These are phyloP conservation scores for Pelobates cultripes DNA, from an alignment of 2,797 vertebrate species.

Conservation along the genomic window DNA sequence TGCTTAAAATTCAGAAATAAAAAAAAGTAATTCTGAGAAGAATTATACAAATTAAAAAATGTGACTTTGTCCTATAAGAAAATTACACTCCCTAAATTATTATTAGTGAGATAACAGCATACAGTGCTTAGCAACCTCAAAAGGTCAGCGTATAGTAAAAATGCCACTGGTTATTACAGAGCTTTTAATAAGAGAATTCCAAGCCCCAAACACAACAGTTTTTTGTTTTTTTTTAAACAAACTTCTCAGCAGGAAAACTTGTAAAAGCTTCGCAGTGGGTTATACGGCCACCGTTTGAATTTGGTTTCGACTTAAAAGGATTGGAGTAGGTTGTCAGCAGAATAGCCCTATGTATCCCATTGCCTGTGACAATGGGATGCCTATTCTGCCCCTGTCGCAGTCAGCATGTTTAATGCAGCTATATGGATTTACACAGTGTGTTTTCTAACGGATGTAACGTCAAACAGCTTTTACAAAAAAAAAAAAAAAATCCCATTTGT, in stretches of 20 bases:
- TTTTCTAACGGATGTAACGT: slow-evolving; percentile 28
- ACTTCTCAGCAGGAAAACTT: slow-evolving; percentile 35
- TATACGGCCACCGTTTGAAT: slow-evolving; percentile 46
- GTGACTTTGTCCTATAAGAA: slow-evolving; percentile 35
- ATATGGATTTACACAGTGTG: slow-evolving; percentile 52
- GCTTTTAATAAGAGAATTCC: slow-evolving; percentile 43
- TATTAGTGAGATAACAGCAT: slow-evolving; percentile 46
- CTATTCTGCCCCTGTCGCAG: slow-evolving; percentile 44
- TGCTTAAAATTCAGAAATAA: no score
- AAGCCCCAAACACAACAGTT: slow-evolving; percentile 19
- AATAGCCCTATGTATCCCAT: slow-evolving; percentile 52
- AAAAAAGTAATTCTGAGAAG: slow-evolving; percentile 22
- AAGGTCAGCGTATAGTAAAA: slow-evolving; percentile 50
- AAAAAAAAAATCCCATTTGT: slow-evolving; percentile 51
- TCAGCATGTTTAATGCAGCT: slow-evolving; percentile 51
- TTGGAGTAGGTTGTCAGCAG: slow-evolving; percentile 44
- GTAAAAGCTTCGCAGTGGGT: slow-evolving; percentile 55
- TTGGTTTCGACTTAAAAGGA: slow-evolving; percentile 50
- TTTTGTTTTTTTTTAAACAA: slow-evolving; percentile 28
- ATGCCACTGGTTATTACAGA: slow-evolving; percentile 48
- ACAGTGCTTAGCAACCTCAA: slow-evolving; percentile 49
- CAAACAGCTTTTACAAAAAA: slow-evolving; percentile 43
- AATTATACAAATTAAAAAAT: slow-evolving; percentile 43
- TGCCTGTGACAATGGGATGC: slow-evolving; percentile 49
- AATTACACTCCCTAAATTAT: slow-evolving; percentile 49